These are phyloP conservation scores for Cinclus cinclus DNA, from an alignment of 2,113 vertebrate genomes.

Conservation along the genomic window DNA sequence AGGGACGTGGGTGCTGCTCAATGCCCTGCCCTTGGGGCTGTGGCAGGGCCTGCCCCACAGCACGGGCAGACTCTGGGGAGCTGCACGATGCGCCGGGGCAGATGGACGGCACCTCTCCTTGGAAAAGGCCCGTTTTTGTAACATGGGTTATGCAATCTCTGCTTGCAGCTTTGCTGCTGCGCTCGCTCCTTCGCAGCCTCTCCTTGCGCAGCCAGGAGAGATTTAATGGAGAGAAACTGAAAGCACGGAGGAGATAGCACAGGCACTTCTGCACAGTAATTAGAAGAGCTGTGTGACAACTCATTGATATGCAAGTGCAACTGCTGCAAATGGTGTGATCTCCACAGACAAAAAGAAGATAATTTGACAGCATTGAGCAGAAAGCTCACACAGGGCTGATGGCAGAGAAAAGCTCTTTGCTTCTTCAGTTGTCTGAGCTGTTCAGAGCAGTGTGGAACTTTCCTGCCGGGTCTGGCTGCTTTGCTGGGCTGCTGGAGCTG, in stretches of 20 bases:
- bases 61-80: neutral
- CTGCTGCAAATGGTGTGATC: neutral
- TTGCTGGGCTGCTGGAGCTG: neutral
- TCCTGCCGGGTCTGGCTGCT: neutral
- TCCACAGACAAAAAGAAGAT: neutral
- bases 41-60: neutral
- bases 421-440: neutral
- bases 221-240: neutral
- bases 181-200: neutral
- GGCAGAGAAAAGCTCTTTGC: neutral
- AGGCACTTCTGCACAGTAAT: neutral
- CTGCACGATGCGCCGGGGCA: neutral
- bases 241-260: neutral
- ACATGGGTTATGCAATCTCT: neutral
- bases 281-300: neutral
- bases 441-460: neutral
- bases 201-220: neutral
- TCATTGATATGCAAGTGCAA: neutral
- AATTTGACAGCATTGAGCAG: neutral
- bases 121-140: neutral
- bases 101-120: fast-evolving
- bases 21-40: neutral
- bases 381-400: neutral
- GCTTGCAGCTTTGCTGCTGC: neutral
- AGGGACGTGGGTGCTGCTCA: neutral